Evolutionary conservation across 2,797 vertebrate genomes (phyloP).

Genomic region (Spondyliosoma cantharus): DNA sequence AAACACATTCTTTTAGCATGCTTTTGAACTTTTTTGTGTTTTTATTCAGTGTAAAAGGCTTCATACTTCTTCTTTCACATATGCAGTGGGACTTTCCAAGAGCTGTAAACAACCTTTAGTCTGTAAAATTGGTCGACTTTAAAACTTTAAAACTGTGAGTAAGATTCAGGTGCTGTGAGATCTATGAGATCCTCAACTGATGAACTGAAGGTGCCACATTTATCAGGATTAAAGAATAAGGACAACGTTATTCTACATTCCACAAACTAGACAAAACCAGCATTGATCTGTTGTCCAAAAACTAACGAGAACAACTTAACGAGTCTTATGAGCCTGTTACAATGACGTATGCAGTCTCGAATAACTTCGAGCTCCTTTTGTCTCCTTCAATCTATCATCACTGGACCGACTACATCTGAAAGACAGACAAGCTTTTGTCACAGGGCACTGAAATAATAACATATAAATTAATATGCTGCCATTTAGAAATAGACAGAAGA

Average conservation of each 20-base stretch:
- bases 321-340: neutral
- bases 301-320: neutral
- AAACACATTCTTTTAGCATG: too few relatives aligned
- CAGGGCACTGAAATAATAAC: conserved; percentile 9
- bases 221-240: too few relatives aligned
- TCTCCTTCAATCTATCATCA: conserved; percentile 9
- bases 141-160: neutral
- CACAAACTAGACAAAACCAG: neutral
- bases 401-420: conserved; percentile 12
- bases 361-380: neutral
- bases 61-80: too few relatives aligned
- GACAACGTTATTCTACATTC: neutral
- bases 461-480: neutral
- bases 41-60: too few relatives aligned
- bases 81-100: too few relatives aligned
- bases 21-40: too few relatives aligned
- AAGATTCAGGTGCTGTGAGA: neutral
- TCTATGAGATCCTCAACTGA: too few relatives aligned
- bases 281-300: neutral
- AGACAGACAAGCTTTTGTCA: neutral
- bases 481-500: neutral
- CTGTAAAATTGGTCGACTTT: too few relatives aligned
- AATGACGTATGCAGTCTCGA: neutral
- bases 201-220: too few relatives aligned
- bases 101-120: too few relatives aligned